These are phyloP conservation scores for Blastomussa wellsi DNA, from an alignment of 92 coral and sea anemone genomes.

Conservation along the genomic window DNA sequence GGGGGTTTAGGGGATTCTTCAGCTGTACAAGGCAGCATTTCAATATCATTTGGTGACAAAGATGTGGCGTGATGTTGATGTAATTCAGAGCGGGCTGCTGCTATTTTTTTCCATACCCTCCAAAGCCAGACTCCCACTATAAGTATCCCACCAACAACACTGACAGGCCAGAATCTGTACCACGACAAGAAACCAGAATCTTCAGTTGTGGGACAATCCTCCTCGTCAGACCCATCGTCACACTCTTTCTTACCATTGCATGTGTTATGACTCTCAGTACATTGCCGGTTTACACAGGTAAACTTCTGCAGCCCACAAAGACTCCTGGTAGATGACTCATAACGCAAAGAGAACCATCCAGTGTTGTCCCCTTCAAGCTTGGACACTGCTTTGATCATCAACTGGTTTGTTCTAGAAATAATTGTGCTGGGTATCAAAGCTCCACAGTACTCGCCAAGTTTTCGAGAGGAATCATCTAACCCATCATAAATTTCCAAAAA, in stretches of 20 bases:
- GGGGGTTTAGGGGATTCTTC: slow-evolving; percentile 91
- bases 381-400: slow-evolving; percentile 69
- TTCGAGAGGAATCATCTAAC: slow-evolving; percentile 42
- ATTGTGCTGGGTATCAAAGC: slow-evolving; percentile 48
- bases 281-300: slow-evolving; percentile 71
- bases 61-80: slow-evolving; percentile 53
- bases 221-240: slow-evolving; percentile 85
- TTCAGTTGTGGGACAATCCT: slow-evolving; percentile 66
- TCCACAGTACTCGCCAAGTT: slow-evolving; percentile 79
- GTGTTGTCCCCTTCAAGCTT: slow-evolving; percentile 32
- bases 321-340: slow-evolving; percentile 60
- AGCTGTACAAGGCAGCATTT: slow-evolving; percentile 46
- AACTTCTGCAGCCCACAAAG: slow-evolving; percentile 74
- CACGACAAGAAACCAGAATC: slow-evolving; percentile 53
- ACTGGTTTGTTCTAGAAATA: slow-evolving; percentile 72
- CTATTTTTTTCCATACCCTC: slow-evolving; percentile 86
- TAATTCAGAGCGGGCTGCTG: slow-evolving; percentile 60
- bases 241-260: slow-evolving; percentile 81
- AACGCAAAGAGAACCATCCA: slow-evolving; percentile 83
- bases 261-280: slow-evolving; percentile 42
- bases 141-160: slow-evolving; percentile 75
- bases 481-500: slow-evolving; percentile 83
- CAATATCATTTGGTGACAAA: slow-evolving; percentile 45
- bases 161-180: slow-evolving; percentile 92
- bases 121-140: slow-evolving; percentile 93